Conservation (phyloP, 2,888 invertebrate genomes). For the Drosophila rubida region DNA sequence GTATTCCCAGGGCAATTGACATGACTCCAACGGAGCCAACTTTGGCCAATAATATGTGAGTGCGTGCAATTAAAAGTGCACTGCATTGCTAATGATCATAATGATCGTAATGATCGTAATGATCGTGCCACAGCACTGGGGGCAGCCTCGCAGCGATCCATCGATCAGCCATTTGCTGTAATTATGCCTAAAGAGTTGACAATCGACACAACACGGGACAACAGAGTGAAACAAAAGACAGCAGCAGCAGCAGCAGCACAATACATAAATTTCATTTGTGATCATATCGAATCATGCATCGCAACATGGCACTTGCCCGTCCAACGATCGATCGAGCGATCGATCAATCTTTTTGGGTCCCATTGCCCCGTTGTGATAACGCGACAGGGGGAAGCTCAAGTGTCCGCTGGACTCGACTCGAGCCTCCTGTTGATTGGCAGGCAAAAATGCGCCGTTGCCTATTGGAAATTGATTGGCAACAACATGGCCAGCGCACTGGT, state of each 20-base stretch:
- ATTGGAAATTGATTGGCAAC: constrained; percentile 78
- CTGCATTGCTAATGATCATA: constrained; percentile 67
- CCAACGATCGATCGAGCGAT: constrained; percentile 48
- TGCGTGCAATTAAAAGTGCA: constrained; percentile 67
- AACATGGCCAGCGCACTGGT: constrained; percentile 71
- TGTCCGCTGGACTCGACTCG: constrained; percentile 82
- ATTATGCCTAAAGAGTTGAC: constrained; percentile 75
- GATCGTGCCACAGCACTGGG: constrained; percentile 30
- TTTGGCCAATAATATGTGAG: constrained; percentile 64
- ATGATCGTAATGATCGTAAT: constrained; percentile 45
- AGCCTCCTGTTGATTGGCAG: constrained; percentile 77
- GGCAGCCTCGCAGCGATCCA: constrained; percentile 28
- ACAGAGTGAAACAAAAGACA: constrained; percentile 10
- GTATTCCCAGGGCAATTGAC: constrained; percentile 60
- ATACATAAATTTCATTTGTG: constrained; percentile 73
- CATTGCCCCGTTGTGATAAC: constrained; percentile 69
- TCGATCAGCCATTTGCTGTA: constrained; percentile 64
- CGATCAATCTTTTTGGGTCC: constrained; percentile 56
- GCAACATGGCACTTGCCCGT: constrained; percentile 44
- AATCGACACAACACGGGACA: constrained; percentile 57
- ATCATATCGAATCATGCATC: constrained; percentile 75
- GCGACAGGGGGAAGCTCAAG: constrained; percentile 62
- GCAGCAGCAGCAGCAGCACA: constrained; percentile 18
- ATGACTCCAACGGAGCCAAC: constrained; percentile 40
- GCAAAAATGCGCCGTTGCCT: constrained; percentile 47